Evolutionary conservation across 2,888 invertebrate species (phyloP).

Genomic region (Eristalinus sepulchralis): DNA sequence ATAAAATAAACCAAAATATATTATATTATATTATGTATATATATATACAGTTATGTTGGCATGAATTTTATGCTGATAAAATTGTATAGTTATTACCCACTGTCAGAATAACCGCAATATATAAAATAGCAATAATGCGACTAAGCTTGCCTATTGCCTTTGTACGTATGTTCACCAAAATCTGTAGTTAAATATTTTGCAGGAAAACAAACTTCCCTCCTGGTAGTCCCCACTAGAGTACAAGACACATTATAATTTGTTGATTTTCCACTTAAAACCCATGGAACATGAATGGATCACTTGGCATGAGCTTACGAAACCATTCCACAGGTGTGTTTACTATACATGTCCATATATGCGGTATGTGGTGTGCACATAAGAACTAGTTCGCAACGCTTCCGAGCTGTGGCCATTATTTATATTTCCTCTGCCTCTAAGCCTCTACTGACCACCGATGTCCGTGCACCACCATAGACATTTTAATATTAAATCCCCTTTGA

Average conservation of each 20-base stretch:
- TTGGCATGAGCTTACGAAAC: slow-evolving; percentile 61
- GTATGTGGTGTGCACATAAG: slow-evolving; percentile 58
- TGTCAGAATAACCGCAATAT: slow-evolving; percentile 56
- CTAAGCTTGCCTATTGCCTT: slow-evolving; percentile 61
- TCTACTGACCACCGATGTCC: slow-evolving; percentile 59
- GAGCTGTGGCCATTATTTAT: slow-evolving; percentile 67
- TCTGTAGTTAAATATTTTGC: slow-evolving; percentile 77
- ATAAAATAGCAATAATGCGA: slow-evolving; percentile 64
- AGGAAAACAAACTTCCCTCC: slow-evolving; percentile 74
- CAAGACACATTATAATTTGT: slow-evolving; percentile 76
- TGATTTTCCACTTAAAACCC: slow-evolving; percentile 77
- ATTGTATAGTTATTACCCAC: slow-evolving; percentile 57
- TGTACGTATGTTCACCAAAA: slow-evolving; percentile 73
- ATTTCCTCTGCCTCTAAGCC: slow-evolving; percentile 53
- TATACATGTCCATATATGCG: slow-evolving; percentile 52
- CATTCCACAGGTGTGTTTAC: slow-evolving; percentile 68
- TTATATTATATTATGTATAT: no score
- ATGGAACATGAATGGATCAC: slow-evolving; percentile 68
- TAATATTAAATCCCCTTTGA: slow-evolving; percentile 68
- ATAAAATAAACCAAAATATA: no score
- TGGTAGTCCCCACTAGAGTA: slow-evolving; percentile 67
- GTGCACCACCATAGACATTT: slow-evolving; percentile 59
- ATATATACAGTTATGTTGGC: no score
- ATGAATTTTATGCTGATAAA: no score
- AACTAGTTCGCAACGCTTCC: slow-evolving; percentile 59